Evolutionary conservation across 2,113 vertebrate genomes (phyloP).

Genomic region (Vidua chalybeata): DNA sequence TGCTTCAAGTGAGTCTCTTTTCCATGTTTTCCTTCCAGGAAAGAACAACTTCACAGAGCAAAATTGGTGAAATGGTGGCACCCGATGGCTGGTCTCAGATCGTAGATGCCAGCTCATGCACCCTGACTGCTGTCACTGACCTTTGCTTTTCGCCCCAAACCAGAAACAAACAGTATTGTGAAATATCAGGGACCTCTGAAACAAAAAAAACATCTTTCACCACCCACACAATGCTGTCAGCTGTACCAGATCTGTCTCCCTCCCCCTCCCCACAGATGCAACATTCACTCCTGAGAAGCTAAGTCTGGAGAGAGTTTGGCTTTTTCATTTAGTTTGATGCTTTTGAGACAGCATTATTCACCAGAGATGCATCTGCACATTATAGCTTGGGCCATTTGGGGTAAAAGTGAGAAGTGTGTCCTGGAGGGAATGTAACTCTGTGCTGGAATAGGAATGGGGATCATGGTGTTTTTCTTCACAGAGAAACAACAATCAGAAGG

Average conservation of each 20-base stretch:
- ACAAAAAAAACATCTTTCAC: neutral
- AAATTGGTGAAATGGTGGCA: neutral
- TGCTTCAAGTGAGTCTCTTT: neutral
- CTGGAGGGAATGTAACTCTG: neutral
- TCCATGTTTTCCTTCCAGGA: neutral
- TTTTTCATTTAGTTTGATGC: neutral
- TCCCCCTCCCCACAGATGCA: neutral
- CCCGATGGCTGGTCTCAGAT: neutral
- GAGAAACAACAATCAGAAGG: neutral
- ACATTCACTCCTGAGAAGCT: neutral
- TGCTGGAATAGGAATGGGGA: neutral
- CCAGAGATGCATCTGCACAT: accelerated
- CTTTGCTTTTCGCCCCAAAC: neutral
- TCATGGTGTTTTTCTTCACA: neutral
- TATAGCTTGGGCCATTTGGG: neutral
- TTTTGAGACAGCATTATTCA: neutral
- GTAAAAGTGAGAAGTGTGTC: neutral
- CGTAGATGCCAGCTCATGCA: neutral
- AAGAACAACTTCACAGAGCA: neutral
- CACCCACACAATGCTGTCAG: neutral
- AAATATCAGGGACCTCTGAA: conserved; percentile 34
- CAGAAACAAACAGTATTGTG: conserved; percentile 1
- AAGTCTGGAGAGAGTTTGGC: neutral
- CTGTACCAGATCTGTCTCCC: neutral
- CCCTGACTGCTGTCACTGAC: neutral